Evolutionary conservation across 2,113 vertebrate species (phyloP), one percentile per base, ranked within the genome.

Genomic region (Lycaon pictus): DNA sequence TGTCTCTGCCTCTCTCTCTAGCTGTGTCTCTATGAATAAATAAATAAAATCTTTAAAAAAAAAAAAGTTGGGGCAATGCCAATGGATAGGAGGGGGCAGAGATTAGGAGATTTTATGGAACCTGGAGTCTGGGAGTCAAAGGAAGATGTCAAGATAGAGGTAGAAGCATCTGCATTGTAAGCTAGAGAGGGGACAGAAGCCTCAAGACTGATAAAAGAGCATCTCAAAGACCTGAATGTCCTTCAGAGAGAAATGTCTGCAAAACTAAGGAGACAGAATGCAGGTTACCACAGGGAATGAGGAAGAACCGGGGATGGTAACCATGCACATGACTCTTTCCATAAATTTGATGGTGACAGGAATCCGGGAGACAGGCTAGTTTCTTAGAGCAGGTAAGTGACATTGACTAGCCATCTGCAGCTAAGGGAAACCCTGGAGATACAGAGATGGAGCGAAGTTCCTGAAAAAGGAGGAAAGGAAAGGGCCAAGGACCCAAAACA

Each of bases 141-240:
- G 27, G 51, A 29, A 90, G 35, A 60, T 53, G 4, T 94, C 53
- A 87, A 83, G 72, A 37, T 11, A 85, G 58, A 76, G 82, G 48
- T 15, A n/a, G 51, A 17, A 69, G 25, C 58, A 55, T 69, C 51
- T 23, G 2, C 74, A 67, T 53, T 55, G 43, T 13, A 89, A 69
- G 51, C 12, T 79, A 74, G 10, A 20, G 27, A 48, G 1, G 8
- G 16, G n/a, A 65, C 12, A 55, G 79, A 62, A 67, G 15, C 20
- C 71, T 89, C 15, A 74, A 89, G 43, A 84, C 19, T 90, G 22
- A 60, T 53, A 27, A 67, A 85, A 76, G 56, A 48, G 11, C 35
- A 71, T 27, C 86, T 96, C 35, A 35, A 81, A 82, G n/a, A 96
- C n/a, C 84, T 55, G 37, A 79, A 67, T 74, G 62, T 53, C 76